Evolutionary conservation across 2,888 invertebrate species (phyloP).

Genomic region (Eledona agricola): DNA sequence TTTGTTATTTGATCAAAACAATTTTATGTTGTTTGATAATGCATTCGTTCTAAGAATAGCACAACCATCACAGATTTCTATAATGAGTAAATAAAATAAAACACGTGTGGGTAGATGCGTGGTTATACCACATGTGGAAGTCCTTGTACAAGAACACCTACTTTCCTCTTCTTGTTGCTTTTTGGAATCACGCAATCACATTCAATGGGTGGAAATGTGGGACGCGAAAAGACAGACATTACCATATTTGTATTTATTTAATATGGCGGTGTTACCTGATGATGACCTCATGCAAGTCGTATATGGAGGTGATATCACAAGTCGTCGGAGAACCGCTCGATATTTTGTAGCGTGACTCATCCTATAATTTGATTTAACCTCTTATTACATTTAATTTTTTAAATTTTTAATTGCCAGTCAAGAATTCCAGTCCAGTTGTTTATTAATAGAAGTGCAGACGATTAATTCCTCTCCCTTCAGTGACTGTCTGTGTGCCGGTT

Average conservation of each 20-base stretch:
- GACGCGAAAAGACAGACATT: conserved; percentile 18
- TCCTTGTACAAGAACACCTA: conserved; percentile 13
- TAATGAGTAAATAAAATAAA: too few relatives aligned
- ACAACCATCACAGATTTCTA: too few relatives aligned
- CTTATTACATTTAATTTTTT: too few relatives aligned
- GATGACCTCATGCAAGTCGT: conserved; percentile 49
- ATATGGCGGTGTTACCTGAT: conserved; percentile 9
- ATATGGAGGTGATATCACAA: conserved; percentile 53
- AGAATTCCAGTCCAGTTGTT: too few relatives aligned
- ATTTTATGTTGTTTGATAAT: too few relatives aligned
- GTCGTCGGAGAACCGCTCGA: conserved; percentile 29
- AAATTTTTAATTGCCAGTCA: too few relatives aligned
- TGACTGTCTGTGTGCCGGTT: neutral
- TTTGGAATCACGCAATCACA: conserved; percentile 12
- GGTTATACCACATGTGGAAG: too few relatives aligned
- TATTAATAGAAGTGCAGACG: too few relatives aligned
- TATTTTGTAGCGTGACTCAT: conserved; percentile 27
- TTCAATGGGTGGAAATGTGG: conserved; percentile 23
- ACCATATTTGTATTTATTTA: conserved; percentile 24
- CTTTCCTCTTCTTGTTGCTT: conserved; percentile 8
- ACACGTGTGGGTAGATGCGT: too few relatives aligned
- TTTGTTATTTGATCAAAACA: too few relatives aligned
- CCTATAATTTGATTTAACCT: conserved; percentile 1
- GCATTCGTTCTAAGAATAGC: too few relatives aligned
- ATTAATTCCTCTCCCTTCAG: too few relatives aligned